A percentile compares a stretch with the other conserved stretches of the same genome.
Conservation (phyloP, 2,797 vertebrate genomes). For the Ambastaia sidthimunki region DNA sequence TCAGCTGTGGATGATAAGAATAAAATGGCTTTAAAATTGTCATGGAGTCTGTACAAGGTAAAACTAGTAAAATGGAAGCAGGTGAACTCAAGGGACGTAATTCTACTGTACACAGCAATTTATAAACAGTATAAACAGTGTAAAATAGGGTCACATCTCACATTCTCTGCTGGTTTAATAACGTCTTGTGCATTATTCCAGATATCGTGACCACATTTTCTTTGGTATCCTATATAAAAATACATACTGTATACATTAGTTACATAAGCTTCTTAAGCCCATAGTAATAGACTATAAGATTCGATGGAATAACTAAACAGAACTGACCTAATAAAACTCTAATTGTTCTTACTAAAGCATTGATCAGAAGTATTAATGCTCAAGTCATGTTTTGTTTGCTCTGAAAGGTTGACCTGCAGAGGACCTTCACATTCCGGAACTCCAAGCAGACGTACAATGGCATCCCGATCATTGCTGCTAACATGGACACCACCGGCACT, state of each 20-base stretch:
- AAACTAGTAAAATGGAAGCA: neutral
- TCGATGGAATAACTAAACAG: too few species aligned
- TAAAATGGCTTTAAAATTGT: neutral
- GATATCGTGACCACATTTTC: neutral
- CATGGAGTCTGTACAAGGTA: neutral
- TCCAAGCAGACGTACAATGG: slow-evolving; percentile 96
- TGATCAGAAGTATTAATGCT: neutral
- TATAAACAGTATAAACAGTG: neutral
- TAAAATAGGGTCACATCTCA: neutral
- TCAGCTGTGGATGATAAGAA: neutral
- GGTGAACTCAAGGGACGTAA: neutral
- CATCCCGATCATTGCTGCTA: slow-evolving; percentile 95
- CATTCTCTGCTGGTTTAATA: neutral
- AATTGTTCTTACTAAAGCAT: too few species aligned
- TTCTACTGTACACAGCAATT: neutral
- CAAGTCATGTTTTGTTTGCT: neutral
- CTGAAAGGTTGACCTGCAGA: slow-evolving; percentile 89
- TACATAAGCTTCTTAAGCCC: too few species aligned
- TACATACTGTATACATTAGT: neutral
- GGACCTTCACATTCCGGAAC: slow-evolving; percentile 96
- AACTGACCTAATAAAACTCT: too few species aligned
- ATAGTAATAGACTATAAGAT: too few species aligned
- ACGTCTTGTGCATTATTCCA: neutral
- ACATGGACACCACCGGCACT: slow-evolving; percentile 98
- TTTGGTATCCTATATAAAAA: neutral